phyloP scores from a whole-genome alignment of 2,113 vertebrate genomes.

The Myrmecophaga tridactyla region DNA sequence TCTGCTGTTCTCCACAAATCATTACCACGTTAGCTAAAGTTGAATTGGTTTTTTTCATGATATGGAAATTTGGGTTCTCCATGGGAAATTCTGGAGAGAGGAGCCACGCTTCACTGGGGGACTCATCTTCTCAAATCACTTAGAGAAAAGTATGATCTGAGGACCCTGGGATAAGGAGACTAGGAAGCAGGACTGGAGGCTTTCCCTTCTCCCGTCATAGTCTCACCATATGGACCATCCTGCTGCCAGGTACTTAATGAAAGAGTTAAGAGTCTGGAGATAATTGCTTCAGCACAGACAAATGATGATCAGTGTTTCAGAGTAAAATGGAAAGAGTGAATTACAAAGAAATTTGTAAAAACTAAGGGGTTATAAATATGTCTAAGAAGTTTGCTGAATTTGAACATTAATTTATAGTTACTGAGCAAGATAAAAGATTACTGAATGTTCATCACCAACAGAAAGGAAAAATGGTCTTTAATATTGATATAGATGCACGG shows the following conservation, averaged over 20 bases:
- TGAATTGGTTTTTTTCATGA: constrained; percentile 81
- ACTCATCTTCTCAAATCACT: constrained; percentile 37
- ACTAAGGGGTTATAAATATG: background rate
- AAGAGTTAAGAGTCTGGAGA: constrained; percentile 76
- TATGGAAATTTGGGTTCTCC: constrained; percentile 80
- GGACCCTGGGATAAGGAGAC: constrained; percentile 66
- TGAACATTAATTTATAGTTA: background rate
- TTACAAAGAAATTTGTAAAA: constrained; percentile 70
- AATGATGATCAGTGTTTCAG: constrained; percentile 80
- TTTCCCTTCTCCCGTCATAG: constrained; percentile 77
- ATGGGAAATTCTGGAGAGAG: constrained; percentile 58
- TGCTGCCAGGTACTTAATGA: constrained; percentile 80
- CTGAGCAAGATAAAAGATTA: background rate
- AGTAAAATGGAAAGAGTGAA: constrained; percentile 76
- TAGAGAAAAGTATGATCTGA: constrained; percentile 59
- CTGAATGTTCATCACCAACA: background rate
- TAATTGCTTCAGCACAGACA: constrained; percentile 80
- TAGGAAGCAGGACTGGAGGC: constrained; percentile 67
- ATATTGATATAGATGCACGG: background rate
- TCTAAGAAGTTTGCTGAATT: constrained; percentile 5
- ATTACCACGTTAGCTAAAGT: constrained; percentile 85
- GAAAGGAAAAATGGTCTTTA: background rate
- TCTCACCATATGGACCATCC: constrained; percentile 68
- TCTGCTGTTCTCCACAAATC: constrained; percentile 85
- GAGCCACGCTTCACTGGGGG: background rate